Evolutionary conservation across 2,113 vertebrate genomes (phyloP).

Genomic region (Microtus montanus): DNA sequence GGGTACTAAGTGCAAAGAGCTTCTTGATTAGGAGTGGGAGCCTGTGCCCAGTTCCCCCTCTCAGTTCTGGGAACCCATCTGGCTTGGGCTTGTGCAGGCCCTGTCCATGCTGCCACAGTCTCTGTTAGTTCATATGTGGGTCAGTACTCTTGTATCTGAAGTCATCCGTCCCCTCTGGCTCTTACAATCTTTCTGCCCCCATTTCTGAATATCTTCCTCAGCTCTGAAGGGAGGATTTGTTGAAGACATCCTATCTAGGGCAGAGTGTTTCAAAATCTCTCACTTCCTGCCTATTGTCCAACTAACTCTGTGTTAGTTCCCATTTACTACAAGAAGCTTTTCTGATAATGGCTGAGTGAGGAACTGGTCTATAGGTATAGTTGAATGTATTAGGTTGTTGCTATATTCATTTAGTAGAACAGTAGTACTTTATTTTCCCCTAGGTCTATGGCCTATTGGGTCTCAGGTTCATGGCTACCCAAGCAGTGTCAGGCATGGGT

Average conservation of each 20-base stretch:
- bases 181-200: too few species aligned
- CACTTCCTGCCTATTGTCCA: not conserved
- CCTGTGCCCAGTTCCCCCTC: not conserved
- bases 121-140: not conserved
- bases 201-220: not conserved
- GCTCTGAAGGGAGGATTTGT: not conserved
- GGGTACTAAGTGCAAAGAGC: not conserved
- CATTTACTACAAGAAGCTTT: not conserved
- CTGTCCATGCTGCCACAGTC: not conserved
- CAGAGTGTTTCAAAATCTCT: not conserved
- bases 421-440: not conserved
- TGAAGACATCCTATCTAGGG: not conserved
- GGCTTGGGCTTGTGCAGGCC: not conserved
- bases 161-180: not conserved
- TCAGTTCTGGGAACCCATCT: not conserved
- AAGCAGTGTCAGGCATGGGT: not conserved
- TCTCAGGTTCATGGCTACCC: too few species aligned
- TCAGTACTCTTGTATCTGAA: not conserved
- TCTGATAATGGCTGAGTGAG: not conserved
- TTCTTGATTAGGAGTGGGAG: not conserved
- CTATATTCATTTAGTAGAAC: not conserved
- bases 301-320: not conserved
- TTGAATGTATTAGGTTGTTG: not conserved
- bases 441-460: not conserved
- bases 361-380: not conserved